A percentile compares a stretch with the other conserved stretches of the same genome.
Conservation (phyloP, 2,113 vertebrate genomes). For the Meles meles region DNA sequence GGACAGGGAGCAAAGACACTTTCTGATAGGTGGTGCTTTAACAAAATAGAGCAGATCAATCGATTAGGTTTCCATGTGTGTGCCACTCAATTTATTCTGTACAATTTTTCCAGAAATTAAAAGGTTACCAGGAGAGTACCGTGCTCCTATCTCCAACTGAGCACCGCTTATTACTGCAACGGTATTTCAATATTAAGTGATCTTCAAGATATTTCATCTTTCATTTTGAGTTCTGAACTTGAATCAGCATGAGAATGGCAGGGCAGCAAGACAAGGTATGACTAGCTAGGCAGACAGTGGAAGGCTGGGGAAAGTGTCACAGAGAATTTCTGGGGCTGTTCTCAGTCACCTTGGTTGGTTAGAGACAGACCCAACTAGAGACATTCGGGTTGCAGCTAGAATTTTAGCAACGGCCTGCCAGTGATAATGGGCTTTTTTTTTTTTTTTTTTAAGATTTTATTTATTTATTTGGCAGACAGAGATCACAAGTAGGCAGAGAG, state of each 20-base stretch:
- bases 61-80: slow-evolving; percentile 57
- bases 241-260: slow-evolving; percentile 78
- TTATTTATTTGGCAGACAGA: too few relatives aligned
- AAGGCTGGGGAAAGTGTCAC: slow-evolving; percentile 59
- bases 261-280: slow-evolving; percentile 73
- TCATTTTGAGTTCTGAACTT: slow-evolving; percentile 82
- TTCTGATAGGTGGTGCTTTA: slow-evolving; percentile 46
- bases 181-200: slow-evolving; percentile 81
- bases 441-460: too few relatives aligned
- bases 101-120: slow-evolving; percentile 80
- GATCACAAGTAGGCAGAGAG: too few relatives aligned
- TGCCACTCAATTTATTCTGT: slow-evolving; percentile 58
- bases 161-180: slow-evolving; percentile 72
- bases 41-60: slow-evolving; percentile 73
- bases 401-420: slow-evolving; percentile 73
- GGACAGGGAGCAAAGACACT: not conserved
- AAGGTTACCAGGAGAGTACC: slow-evolving; percentile 76
- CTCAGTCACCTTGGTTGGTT: slow-evolving; percentile 65
- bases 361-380: not conserved
- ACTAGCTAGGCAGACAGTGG: slow-evolving; percentile 72
- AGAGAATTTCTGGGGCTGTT: slow-evolving; percentile 66
- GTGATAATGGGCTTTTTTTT: slow-evolving; percentile 54
- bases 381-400: slow-evolving; percentile 72
- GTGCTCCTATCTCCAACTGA: slow-evolving; percentile 68
- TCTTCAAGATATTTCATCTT: slow-evolving; percentile 79